A percentile compares a stretch with the other conserved stretches of the same genome.
Evolutionary conservation across 2,113 vertebrate genomes (phyloP).

Genomic region (Tenebrosternarchus preto): DNA sequence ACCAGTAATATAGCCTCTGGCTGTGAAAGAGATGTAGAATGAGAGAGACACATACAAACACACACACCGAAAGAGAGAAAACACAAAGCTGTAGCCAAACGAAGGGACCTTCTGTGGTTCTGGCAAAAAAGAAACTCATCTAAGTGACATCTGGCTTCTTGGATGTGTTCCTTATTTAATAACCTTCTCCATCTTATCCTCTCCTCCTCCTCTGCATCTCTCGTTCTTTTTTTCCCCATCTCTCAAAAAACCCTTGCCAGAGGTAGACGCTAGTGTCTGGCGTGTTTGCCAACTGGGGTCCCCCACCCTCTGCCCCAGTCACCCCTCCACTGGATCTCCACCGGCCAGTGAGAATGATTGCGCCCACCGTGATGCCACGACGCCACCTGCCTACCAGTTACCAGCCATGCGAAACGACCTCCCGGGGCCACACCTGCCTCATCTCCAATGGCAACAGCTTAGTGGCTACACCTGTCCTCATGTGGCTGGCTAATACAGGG

Average conservation of each 20-base stretch:
- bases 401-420: too few species aligned
- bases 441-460: too few species aligned
- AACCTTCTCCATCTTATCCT: neutral
- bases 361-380: too few species aligned
- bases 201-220: neutral
- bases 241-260: neutral
- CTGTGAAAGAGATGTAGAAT: neutral
- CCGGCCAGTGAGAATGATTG: too few species aligned
- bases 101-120: constrained; percentile 24
- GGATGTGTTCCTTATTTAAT: constrained; percentile 43
- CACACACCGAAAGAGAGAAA: neutral
- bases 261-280: constrained; percentile 15
- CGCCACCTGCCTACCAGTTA: too few species aligned
- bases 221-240: neutral
- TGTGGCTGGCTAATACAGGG: too few species aligned
- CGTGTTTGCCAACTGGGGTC: neutral
- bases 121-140: constrained; percentile 1
- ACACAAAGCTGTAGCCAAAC: neutral
- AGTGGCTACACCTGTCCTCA: too few species aligned
- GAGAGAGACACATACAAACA: neutral
- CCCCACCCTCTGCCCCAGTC: neutral
- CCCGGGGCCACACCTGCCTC: too few species aligned
- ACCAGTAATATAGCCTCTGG: neutral
- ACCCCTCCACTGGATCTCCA: neutral
- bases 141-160: constrained; percentile 30